These are phyloP conservation scores for Cremastinae sp. DNA, from an alignment of 2,888 invertebrate genomes.

Conservation along the genomic window DNA sequence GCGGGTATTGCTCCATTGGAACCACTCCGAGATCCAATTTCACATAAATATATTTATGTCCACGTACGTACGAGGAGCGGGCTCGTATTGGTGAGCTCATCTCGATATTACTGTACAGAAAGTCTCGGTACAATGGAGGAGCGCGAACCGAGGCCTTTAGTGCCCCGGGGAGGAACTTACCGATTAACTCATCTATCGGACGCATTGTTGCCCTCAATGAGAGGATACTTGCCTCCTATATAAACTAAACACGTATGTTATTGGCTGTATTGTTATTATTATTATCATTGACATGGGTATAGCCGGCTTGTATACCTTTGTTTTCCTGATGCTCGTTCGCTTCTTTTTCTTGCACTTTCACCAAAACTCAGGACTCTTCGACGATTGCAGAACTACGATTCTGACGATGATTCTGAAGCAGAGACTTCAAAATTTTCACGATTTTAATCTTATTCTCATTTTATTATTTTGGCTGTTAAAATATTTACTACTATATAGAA, in stretches of 20 bases:
- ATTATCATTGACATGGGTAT: conserved; percentile 72
- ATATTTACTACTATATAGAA: background rate
- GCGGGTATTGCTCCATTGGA: conserved; percentile 35
- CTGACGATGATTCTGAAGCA: too few species aligned
- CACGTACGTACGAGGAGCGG: too few species aligned
- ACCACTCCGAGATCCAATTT: conserved; percentile 21
- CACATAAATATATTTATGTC: conserved; percentile 8
- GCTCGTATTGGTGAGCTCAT: too few species aligned
- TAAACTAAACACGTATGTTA: too few species aligned
- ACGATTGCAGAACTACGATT: too few species aligned
- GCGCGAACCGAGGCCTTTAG: conserved; percentile 68
- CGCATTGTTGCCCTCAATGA: conserved; percentile 79
- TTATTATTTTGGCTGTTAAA: too few species aligned
- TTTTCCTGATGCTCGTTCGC: conserved; percentile 14
- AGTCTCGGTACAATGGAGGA: conserved; percentile 67
- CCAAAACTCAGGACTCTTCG: too few species aligned
- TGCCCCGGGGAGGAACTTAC: conserved; percentile 78
- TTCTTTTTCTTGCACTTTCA: background rate
- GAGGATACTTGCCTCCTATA: conserved; percentile 71
- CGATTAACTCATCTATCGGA: conserved; percentile 80
- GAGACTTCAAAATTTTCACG: too few species aligned
- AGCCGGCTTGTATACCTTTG: conserved; percentile 59
- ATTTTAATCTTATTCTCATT: too few species aligned
- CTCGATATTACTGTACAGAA: too few species aligned
- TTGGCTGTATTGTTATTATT: conserved; percentile 33